These are phyloP conservation scores for Colossoma macropomum DNA, from an alignment of 2,113 vertebrate species.

Conservation along the genomic window DNA sequence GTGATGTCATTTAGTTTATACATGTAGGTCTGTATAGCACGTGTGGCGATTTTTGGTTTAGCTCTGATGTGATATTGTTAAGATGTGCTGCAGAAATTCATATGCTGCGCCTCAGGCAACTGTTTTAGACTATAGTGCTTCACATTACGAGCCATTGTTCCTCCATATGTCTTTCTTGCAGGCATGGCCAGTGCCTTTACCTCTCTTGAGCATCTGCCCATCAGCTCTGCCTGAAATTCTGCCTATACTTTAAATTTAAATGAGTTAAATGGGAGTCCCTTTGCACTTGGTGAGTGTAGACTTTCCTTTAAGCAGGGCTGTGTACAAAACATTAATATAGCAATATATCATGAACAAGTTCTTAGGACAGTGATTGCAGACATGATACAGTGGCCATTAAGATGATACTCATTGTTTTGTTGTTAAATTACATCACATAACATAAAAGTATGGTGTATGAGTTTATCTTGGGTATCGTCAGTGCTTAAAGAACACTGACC, in stretches of 20 bases:
- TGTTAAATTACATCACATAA: no score
- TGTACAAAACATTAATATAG: no score
- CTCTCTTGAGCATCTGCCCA: neutral
- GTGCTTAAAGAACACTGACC: no score
- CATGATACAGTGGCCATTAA: no score
- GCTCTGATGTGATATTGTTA: constrained; percentile 20
- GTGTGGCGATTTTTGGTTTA: constrained; percentile 18
- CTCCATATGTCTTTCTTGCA: constrained; percentile 18
- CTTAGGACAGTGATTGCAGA: no score
- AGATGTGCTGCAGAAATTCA: neutral
- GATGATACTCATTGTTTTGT: no score
- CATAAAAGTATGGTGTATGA: no score
- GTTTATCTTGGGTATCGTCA: no score
- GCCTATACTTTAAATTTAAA: constrained; percentile 20
- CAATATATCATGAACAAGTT: no score
- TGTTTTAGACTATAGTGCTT: constrained; percentile 20
- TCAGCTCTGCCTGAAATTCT: neutral
- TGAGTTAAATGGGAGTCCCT: neutral
- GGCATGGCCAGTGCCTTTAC: neutral
- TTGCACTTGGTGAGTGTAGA: neutral
- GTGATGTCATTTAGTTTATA: no score
- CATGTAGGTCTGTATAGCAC: neutral
- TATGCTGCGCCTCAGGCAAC: constrained; percentile 13
- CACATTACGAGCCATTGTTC: constrained; percentile 31
- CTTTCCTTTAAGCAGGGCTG: constrained; percentile 64